Evolutionary conservation across 2,888 invertebrate genomes (phyloP), one percentile per base, ranked within the genome.

Genomic region (Conus canariensis): DNA sequence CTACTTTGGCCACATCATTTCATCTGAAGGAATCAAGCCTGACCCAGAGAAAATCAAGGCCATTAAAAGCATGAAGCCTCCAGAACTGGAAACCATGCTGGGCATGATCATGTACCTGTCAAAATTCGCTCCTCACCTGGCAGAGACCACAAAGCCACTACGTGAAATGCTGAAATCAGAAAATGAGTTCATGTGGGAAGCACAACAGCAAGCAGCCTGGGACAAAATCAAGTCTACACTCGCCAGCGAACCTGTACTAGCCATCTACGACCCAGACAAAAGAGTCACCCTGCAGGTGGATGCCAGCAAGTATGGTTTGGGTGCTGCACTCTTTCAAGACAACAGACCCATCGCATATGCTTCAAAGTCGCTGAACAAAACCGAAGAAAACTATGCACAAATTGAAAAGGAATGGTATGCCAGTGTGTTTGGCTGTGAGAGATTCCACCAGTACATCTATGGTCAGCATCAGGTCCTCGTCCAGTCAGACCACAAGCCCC

Each of bases 91-190:
- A 77, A 64, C 83, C 16, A 74, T 92, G 12, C 83, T 92, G 12
- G 92, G 88, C 7, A 91, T 88, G 89, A 80, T 91, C 2, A 92
- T 60, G 10, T 92, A 92, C 80, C 70, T 92, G 9, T 58, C 90
- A 9, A 86, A 86, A n/a, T 86, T 86, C 14, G 85, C 85, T 25
- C 60, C 85, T 25, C 30, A 60, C 45, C 25, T 60, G 25, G 30
- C 85, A 25, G 85, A 86, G 14, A 60, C 14, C 22, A 86, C 85
- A 16, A 86, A 59, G 85, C 85, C 85, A n/a, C 25, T 64, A n/a
- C 14, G 87, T 9, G 87, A 87, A 30, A 3, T 87, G 16, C 56
- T 67, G 16, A 87, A 70, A 82, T 25, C 83, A 64, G 64, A 64
- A 64, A 64, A 64, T 16, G 64, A 64, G 64, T 64, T 64, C 16